These are phyloP conservation scores for Eunapius fragilis DNA, from an alignment of 37 sponge, comb jelly and placozoan genomes.

Conservation along the genomic window DNA sequence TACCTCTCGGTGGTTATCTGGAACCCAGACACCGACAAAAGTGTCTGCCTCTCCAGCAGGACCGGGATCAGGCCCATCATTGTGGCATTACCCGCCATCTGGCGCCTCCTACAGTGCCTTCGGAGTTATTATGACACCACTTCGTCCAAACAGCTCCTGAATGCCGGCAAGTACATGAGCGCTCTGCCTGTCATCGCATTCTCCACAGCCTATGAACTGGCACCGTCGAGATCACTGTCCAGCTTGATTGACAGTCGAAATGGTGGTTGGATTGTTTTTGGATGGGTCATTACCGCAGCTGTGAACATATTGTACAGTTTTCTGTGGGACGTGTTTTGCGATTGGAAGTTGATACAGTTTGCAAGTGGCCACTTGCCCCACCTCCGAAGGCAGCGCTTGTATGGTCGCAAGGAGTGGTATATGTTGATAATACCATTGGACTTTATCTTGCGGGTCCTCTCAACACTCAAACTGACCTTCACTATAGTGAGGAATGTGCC, in stretches of 20 bases:
- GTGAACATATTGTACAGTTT: slow-evolving; percentile 84
- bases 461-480: slow-evolving; percentile 86
- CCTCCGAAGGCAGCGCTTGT: slow-evolving; percentile 67
- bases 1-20: slow-evolving; percentile 13
- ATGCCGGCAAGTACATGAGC: slow-evolving; percentile 92
- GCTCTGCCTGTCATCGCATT: slow-evolving; percentile 84
- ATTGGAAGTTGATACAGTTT: slow-evolving; percentile 88
- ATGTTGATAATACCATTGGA: slow-evolving; percentile 78
- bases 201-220: slow-evolving; percentile 51
- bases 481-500: slow-evolving; percentile 61
- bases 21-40: not conserved
- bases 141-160: slow-evolving; percentile 75
- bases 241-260: not conserved
- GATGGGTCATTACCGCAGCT: slow-evolving; percentile 59
- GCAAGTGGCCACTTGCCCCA: slow-evolving; percentile 4
- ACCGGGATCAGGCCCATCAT: slow-evolving; percentile 83
- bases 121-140: slow-evolving; percentile 80
- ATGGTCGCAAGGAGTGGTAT: slow-evolving; percentile 59
- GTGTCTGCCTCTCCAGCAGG: slow-evolving; percentile 33
- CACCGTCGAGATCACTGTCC: not conserved
- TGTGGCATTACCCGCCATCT: slow-evolving; percentile 83
- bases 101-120: slow-evolving; percentile 91
- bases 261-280: slow-evolving; percentile 44
- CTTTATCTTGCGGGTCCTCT: slow-evolving; percentile 76
- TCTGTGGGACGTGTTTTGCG: slow-evolving; percentile 90